A percentile compares a stretch with the other conserved stretches of the same genome.
These are phyloP conservation scores for Salvelinus fontinalis DNA, from an alignment of 2,113 vertebrate genomes.

Conservation along the genomic window DNA sequence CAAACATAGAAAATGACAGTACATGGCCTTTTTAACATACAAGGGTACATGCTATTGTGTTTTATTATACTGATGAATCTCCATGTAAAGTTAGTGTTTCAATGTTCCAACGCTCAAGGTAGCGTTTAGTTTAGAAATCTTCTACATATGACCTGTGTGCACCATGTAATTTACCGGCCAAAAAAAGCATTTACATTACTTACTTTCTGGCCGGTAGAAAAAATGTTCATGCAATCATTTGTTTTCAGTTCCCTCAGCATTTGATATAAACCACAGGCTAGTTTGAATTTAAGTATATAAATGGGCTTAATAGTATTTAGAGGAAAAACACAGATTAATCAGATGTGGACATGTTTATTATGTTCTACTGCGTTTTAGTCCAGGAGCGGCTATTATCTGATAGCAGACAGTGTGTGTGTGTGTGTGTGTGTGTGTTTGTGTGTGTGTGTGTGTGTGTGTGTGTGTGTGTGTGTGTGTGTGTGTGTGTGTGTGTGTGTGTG, in stretches of 20 bases:
- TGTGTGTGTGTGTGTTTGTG: too few relatives aligned
- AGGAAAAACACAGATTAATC: constrained; percentile 18
- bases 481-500: too few relatives aligned
- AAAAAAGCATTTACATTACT: constrained; percentile 25
- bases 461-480: too few relatives aligned
- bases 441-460: too few relatives aligned
- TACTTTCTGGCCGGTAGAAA: constrained; percentile 10
- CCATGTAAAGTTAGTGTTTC: constrained; percentile 30
- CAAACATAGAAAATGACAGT: constrained; percentile 47
- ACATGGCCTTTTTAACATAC: constrained; percentile 25
- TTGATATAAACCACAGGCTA: constrained; percentile 3
- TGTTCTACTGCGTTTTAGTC: constrained; percentile 31
- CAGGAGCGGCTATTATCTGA: constrained; percentile 49
- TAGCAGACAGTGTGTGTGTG: constrained; percentile 26
- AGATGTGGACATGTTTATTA: constrained; percentile 22
- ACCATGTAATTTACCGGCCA: constrained; percentile 41
- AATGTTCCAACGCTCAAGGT: background rate
- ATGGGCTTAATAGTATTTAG: constrained; percentile 13
- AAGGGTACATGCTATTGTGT: constrained; percentile 37
- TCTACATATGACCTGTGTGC: constrained; percentile 21
- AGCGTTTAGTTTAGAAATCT: constrained; percentile 3
- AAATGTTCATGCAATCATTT: constrained; percentile 37
- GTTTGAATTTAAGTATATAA: constrained; percentile 9
- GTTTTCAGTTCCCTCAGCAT: constrained; percentile 15
- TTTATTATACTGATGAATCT: constrained; percentile 44